Evolutionary conservation across 1,140 invertebrate genomes (phyloP).

Genomic region (Nixonia krombeini): DNA sequence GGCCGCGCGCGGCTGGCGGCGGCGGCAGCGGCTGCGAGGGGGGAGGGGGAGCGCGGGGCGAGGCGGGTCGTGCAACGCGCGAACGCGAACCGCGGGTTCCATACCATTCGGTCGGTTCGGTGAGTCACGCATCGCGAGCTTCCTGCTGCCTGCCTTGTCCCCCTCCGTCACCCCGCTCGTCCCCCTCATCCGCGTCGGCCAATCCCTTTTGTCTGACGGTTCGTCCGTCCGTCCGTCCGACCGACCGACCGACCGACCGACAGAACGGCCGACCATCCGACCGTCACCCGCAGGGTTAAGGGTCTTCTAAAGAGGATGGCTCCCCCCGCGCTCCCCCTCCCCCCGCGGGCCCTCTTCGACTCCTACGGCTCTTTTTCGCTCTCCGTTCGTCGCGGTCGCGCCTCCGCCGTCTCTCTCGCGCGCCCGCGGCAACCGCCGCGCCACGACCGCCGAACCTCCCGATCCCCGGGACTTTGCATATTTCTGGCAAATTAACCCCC

Average conservation of each 20-base stretch:
- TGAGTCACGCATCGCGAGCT: slow-evolving; percentile 70
- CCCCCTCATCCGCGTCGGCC: slow-evolving; percentile 33
- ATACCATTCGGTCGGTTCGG: slow-evolving; percentile 57
- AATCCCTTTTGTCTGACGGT: slow-evolving; percentile 56
- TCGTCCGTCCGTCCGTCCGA: slow-evolving; percentile 34
- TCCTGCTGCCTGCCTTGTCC: slow-evolving; percentile 51
- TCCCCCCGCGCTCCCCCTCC: slow-evolving; percentile 15
- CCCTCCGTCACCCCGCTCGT: slow-evolving; percentile 11
- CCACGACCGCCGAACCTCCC: not conserved
- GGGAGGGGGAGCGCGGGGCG: slow-evolving; percentile 6
- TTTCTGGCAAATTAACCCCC: slow-evolving; percentile 44
- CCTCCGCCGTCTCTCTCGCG: slow-evolving; percentile 19
- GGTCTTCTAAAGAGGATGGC: slow-evolving; percentile 63
- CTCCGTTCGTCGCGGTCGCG: slow-evolving; percentile 30
- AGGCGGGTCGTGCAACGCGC: slow-evolving; percentile 43
- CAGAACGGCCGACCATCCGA: slow-evolving; percentile 54
- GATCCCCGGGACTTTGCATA: slow-evolving; percentile 31
- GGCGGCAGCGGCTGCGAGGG: too few relatives aligned
- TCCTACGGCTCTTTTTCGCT: slow-evolving; percentile 24
- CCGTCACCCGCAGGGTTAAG: slow-evolving; percentile 68
- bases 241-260: too few relatives aligned
- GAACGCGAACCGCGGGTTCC: slow-evolving; percentile 54
- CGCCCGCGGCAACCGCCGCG: slow-evolving; percentile 2
- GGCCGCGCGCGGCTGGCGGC: too few relatives aligned
- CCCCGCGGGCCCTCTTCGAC: slow-evolving; percentile 11